These are phyloP conservation scores for Drosophila pseudoananassae DNA, from an alignment of 1,140 invertebrate genomes.

Conservation along the genomic window DNA sequence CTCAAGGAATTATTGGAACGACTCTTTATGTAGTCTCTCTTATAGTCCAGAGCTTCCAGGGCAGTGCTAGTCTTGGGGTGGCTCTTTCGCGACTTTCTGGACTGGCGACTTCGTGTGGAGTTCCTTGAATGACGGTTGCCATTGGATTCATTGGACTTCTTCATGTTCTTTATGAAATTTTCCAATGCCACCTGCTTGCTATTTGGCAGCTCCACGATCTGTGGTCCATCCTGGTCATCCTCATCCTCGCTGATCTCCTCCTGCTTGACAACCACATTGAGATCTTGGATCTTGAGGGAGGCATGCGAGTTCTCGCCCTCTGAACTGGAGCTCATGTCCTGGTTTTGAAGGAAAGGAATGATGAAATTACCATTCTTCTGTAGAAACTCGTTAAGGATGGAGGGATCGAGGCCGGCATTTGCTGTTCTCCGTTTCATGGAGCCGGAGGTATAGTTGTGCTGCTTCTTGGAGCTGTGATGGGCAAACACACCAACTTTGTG, in stretches of 20 bases:
- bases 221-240: conserved; percentile 66
- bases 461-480: conserved; percentile 81
- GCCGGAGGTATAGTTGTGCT: conserved; percentile 45
- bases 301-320: conserved; percentile 86
- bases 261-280: conserved; percentile 85
- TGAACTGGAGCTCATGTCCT: conserved; percentile 84
- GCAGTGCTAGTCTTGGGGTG: conserved; percentile 19
- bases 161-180: conserved; percentile 69
- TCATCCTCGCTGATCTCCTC: conserved; percentile 85
- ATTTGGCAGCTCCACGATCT: conserved; percentile 62
- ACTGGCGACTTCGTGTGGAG: conserved; percentile 66
- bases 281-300: conserved; percentile 85
- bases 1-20: conserved; percentile 55
- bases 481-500: conserved; percentile 83
- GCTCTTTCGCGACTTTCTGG: conserved; percentile 63
- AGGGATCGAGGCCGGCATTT: conserved; percentile 85
- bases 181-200: conserved; percentile 77
- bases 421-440: conserved; percentile 86
- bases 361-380: conserved; percentile 85
- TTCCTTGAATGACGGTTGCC: conserved; percentile 70
- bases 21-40: conserved; percentile 54
- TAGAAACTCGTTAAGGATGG: conserved; percentile 85
- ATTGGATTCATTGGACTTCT: conserved; percentile 75
- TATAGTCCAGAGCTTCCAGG: conserved; percentile 44
- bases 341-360: conserved; percentile 85